Evolutionary conservation across 2,797 vertebrate species (phyloP).

Genomic region (Phrynocephalus guinanensis): DNA sequence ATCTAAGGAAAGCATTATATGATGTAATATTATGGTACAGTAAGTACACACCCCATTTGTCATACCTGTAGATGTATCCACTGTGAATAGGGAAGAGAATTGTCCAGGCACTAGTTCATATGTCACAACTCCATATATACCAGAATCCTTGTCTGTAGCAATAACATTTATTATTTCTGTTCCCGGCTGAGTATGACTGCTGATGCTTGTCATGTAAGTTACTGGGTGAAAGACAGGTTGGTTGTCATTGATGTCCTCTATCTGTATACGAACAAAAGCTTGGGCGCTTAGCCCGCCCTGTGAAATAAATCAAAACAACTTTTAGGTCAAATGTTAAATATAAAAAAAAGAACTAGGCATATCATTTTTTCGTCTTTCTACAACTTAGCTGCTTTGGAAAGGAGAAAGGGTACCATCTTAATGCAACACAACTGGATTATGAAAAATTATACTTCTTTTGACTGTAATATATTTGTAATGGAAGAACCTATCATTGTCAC

Average conservation of each 20-base stretch:
- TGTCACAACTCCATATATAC: slow-evolving; percentile 81
- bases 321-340: background rate
- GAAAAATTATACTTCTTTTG: background rate
- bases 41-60: background rate
- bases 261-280: slow-evolving; percentile 89
- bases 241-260: slow-evolving; percentile 93
- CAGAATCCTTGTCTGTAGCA: slow-evolving; percentile 88
- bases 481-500: background rate
- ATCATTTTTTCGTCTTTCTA: background rate
- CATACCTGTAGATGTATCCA: slow-evolving; percentile 89
- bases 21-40: slow-evolving; percentile 22
- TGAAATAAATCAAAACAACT: slow-evolving; percentile 56
- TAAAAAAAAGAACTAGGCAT: background rate
- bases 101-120: slow-evolving; percentile 86
- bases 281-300: slow-evolving; percentile 92
- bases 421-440: background rate
- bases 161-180: slow-evolving; percentile 85
- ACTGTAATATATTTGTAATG: background rate
- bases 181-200: slow-evolving; percentile 85
- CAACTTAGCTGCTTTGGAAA: background rate
- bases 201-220: slow-evolving; percentile 85
- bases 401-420: background rate
- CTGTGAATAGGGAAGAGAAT: slow-evolving; percentile 82
- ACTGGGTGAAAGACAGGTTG: slow-evolving; percentile 87
- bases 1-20: background rate